A percentile compares a stretch with the other conserved stretches of the same genome.
These are phyloP conservation scores for Blastobasis adustella DNA, from an alignment of 2,888 invertebrate species.

Conservation along the genomic window DNA sequence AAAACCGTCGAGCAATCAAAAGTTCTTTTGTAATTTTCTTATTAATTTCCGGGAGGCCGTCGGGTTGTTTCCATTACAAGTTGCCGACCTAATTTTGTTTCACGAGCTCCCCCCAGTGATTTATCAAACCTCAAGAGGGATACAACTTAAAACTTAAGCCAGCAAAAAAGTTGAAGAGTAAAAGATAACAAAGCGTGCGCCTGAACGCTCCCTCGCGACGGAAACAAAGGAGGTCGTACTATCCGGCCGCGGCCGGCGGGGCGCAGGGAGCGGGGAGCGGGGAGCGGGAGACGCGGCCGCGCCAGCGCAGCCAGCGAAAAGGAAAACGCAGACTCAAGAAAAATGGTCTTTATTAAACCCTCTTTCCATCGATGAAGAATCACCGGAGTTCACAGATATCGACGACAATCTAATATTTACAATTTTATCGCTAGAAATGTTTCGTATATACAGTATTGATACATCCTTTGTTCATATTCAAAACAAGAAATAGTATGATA, in stretches of 20 bases:
- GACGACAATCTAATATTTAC: slow-evolving; percentile 54
- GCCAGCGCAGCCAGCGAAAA: background rate
- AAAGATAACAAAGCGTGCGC: slow-evolving; percentile 34
- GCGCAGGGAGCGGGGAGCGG: slow-evolving; percentile 1
- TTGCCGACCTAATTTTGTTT: slow-evolving; percentile 16
- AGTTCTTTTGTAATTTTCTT: slow-evolving; percentile 7
- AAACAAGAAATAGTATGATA: slow-evolving; percentile 12
- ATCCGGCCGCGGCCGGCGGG: slow-evolving; percentile 11
- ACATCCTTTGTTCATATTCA: slow-evolving; percentile 12
- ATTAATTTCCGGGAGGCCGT: slow-evolving; percentile 6
- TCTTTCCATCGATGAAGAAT: slow-evolving; percentile 32
- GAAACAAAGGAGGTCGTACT: no score
- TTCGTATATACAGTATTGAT: slow-evolving; percentile 22
- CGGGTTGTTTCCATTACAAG: slow-evolving; percentile 5
- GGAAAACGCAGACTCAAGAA: slow-evolving; percentile 37
- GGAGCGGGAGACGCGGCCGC: slow-evolving; percentile 11
- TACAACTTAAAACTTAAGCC: slow-evolving; percentile 31
- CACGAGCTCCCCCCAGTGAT: slow-evolving; percentile 20
- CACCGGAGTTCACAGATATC: slow-evolving; percentile 50
- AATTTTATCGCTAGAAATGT: slow-evolving; percentile 25
- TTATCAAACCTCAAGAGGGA: slow-evolving; percentile 34
- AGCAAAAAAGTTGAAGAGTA: slow-evolving; percentile 27
- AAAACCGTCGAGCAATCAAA: slow-evolving; percentile 6
- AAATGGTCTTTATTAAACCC: slow-evolving; percentile 65
- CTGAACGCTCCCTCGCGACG: no score